Evolutionary conservation across 2,113 vertebrate genomes (phyloP).

Genomic region (Symphodus melops): DNA sequence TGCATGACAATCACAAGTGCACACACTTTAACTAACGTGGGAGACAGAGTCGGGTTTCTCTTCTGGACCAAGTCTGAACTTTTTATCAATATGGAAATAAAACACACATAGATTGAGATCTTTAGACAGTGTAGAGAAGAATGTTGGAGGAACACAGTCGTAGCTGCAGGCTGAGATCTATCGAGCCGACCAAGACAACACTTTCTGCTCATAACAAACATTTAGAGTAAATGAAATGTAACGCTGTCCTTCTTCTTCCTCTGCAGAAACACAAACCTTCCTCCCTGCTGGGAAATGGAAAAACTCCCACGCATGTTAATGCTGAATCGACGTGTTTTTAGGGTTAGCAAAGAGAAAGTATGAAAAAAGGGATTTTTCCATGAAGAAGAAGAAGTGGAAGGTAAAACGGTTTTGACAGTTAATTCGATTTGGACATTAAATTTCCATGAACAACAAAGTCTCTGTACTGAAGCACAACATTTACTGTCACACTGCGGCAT

Average conservation of each 20-base stretch:
- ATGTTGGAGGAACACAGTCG: too few species aligned
- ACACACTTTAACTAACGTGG: too few species aligned
- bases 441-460: constrained; percentile 15
- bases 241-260: background rate
- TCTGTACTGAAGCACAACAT: background rate
- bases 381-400: background rate
- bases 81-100: too few species aligned
- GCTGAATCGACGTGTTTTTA: background rate
- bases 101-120: too few species aligned
- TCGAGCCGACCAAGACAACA: too few species aligned
- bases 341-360: background rate
- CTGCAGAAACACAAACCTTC: background rate
- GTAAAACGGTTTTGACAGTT: constrained; percentile 20
- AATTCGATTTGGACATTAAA: constrained; percentile 35
- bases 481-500: constrained; percentile 5
- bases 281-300: background rate
- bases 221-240: too few species aligned
- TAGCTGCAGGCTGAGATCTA: too few species aligned
- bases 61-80: too few species aligned
- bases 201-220: background rate
- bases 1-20: too few species aligned
- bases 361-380: background rate
- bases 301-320: background rate
- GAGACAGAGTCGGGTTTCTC: too few species aligned
- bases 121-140: too few species aligned